phyloP scores from a whole-genome alignment of 2,888 invertebrate species.

The Serripes groenlandicus region DNA sequence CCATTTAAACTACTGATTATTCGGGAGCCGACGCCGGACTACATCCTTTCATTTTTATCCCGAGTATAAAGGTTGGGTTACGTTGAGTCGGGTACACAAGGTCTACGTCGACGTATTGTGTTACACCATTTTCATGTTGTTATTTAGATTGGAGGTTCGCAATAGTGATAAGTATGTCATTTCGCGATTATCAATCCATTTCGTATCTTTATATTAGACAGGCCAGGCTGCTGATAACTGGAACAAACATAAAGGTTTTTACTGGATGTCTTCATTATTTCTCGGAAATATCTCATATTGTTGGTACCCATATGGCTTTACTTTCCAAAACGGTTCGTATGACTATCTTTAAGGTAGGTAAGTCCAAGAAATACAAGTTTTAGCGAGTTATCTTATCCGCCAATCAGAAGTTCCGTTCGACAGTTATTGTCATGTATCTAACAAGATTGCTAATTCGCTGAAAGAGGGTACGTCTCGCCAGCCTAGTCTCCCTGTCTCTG shows the following conservation, averaged over 20 bases:
- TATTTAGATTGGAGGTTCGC: slow-evolving; percentile 7
- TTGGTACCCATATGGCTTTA: too few relatives aligned
- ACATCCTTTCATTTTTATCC: slow-evolving; percentile 27
- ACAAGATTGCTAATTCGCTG: slow-evolving; percentile 24
- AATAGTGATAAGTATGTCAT: slow-evolving; percentile 28
- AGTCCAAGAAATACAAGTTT: too few relatives aligned
- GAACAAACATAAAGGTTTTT: too few relatives aligned
- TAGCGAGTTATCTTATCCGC: too few relatives aligned
- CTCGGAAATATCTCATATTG: too few relatives aligned
- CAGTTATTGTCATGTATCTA: slow-evolving; percentile 30
- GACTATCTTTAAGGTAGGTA: too few relatives aligned
- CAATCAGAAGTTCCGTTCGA: slow-evolving; percentile 1
- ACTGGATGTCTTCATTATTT: too few relatives aligned
- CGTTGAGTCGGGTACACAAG: slow-evolving; percentile 18
- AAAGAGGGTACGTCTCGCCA: slow-evolving; percentile 15
- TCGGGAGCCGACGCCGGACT: not conserved
- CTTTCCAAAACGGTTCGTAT: too few relatives aligned
- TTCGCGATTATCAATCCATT: slow-evolving; percentile 18
- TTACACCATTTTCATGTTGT: slow-evolving; percentile 25
- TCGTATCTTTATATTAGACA: slow-evolving; percentile 19
- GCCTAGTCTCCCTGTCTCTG: slow-evolving; percentile 18
- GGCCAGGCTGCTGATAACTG: too few relatives aligned
- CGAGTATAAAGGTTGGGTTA: slow-evolving; percentile 30
- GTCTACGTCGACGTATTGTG: slow-evolving; percentile 16
- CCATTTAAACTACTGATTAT: slow-evolving; percentile 27